Evolutionary conservation across 2,113 vertebrate genomes (phyloP), one percentile per base, ranked within the genome.

Genomic region (Chloroceryle aenea): DNA sequence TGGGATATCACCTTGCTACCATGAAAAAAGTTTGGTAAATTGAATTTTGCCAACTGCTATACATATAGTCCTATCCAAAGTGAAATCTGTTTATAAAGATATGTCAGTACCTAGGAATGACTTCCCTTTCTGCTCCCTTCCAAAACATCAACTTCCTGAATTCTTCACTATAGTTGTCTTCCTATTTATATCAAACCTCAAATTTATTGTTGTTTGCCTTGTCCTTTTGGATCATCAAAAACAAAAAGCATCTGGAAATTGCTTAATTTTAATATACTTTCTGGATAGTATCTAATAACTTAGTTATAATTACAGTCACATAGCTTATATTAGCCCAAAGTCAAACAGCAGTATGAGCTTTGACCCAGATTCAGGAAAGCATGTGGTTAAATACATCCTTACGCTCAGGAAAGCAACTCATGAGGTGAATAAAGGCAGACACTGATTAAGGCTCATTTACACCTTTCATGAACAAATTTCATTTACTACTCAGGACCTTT

Each of bases 361-460:
- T 71, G 61, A 90, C 79, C 30, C 56, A 78, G 34, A 71, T 36
- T 88, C 68, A 77, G 42, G 29, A 68, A 93, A 86, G 63, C n/a
- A 32, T 4, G 20, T 36, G 26, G 32, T 71, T 63, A 94, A 90
- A 29, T n/a, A 79, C 59, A 64, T 77, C 82, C 78, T 67, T 26
- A 14, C 23, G 27, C n/a, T 63, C 14, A 21, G 58, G 67, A 89
- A 87, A 85, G 84, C 53, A 40, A 42, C 76, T 92, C 63, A 77
- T 22, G 16, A 72, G 10, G 38, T 23, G 42, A 91, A 58, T 59
- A 81, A 93, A 59, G 42, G 48, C 47, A 85, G 27, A n/a, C 66
- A 79, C 45, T 0, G 2, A 67, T 29, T 53, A 73, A 59, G 32
- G 26, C 26, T 91, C 53, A 73, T 64, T 91, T 81, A 87, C 58